Conservation (phyloP, 2,888 invertebrate genomes). For the Cecidostiba fungosa region DNA sequence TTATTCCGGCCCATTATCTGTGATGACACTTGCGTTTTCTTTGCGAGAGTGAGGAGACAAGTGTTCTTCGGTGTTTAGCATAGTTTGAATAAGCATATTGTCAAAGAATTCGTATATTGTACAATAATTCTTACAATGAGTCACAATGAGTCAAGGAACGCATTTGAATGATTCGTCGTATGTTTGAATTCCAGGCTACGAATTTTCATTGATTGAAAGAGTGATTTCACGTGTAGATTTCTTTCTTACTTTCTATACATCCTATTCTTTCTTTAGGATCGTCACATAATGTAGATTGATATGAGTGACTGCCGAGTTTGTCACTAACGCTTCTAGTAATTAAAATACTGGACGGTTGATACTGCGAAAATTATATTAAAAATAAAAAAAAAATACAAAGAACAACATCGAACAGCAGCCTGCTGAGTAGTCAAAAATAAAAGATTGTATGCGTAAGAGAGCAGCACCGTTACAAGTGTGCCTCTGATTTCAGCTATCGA, state of each 20-base stretch:
- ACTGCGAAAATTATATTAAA: constrained; percentile 10
- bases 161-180: constrained; percentile 36
- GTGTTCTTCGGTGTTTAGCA: constrained; percentile 46
- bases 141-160: constrained; percentile 18
- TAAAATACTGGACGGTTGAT: constrained; percentile 35
- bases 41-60: not conserved
- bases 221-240: constrained; percentile 14
- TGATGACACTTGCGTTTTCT: constrained; percentile 53
- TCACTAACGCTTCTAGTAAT: constrained; percentile 44
- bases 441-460: constrained; percentile 10
- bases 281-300: constrained; percentile 28
- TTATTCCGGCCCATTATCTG: constrained; percentile 56
- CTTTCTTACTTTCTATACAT: not conserved
- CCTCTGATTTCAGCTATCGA: constrained; percentile 44
- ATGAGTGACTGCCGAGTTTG: constrained; percentile 37
- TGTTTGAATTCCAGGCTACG: constrained; percentile 40
- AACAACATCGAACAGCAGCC: constrained; percentile 53
- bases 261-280: not conserved
- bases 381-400: not conserved
- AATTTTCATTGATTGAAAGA: constrained; percentile 36
- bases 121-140: constrained; percentile 30
- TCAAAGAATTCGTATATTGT: constrained; percentile 44
- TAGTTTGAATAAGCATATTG: constrained; percentile 37
- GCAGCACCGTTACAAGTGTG: constrained; percentile 43
- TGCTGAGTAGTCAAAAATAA: constrained; percentile 17